Evolutionary conservation across 2,797 vertebrate species (phyloP).

Genomic region (Morus bassanus): DNA sequence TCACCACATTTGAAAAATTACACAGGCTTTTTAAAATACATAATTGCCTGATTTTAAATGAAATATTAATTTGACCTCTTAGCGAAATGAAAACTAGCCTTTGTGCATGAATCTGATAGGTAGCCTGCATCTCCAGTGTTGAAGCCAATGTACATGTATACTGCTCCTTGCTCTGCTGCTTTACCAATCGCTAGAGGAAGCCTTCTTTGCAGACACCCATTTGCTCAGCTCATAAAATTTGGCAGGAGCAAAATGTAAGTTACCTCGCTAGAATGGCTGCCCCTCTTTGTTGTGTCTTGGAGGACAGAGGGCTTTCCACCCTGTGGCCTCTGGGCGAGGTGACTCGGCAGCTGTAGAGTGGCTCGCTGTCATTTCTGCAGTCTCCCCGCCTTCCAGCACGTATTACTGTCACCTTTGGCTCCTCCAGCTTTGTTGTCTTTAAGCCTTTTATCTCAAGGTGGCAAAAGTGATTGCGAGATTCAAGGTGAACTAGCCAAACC

Average conservation of each 20-base stretch:
- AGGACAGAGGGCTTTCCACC: not conserved
- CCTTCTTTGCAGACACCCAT: not conserved
- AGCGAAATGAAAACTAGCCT: not conserved
- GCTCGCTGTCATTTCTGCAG: not conserved
- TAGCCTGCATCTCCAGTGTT: not conserved
- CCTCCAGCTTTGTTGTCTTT: not conserved
- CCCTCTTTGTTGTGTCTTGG: not conserved
- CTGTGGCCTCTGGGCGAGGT: not conserved
- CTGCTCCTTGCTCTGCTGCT: not conserved
- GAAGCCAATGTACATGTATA: fast-evolving
- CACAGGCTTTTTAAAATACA: not conserved
- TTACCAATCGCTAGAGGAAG: not conserved
- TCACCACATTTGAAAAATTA: not conserved
- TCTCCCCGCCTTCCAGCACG: not conserved
- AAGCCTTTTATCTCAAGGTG: not conserved
- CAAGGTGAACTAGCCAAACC: not conserved
- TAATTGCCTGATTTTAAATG: not conserved
- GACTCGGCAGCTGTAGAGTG: not conserved
- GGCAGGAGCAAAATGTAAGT: not conserved
- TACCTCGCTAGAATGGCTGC: not conserved
- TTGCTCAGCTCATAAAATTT: not conserved
- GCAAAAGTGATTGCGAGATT: not conserved
- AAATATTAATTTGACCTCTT: not conserved
- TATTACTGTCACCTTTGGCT: not conserved
- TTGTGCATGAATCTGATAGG: not conserved